Base-by-base conservation (phyloP, 2,113 vertebrate species). In the Potamarius usumacintae region DNA sequence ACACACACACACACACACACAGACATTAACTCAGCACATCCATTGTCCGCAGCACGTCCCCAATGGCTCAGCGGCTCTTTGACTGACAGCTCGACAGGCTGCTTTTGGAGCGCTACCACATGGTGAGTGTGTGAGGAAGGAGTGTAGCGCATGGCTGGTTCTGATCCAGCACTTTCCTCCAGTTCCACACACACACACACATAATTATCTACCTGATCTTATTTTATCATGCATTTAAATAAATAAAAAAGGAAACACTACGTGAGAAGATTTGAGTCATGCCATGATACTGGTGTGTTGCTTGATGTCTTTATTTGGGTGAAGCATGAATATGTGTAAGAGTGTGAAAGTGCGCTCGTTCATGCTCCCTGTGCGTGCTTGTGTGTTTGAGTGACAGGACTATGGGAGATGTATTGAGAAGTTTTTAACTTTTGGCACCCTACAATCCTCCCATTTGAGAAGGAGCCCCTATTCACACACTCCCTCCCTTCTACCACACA, bases 51-150 rank as follows among this genome's bases (percentile, higher is more conserved):
- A 79, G 90, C 88, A 86, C 89, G 89, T 94, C 93, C 88, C 92
- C 93, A 92, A 92, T 93, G 92, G 92, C 90, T 92, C 92, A 91
- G 90, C 90, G 93, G 90, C 91, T 91, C 91, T 58, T 88, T 94
- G 94, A 95, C 82, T 94, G 95, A 94, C 95, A 94, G 94, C 83
- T 90, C 76, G 89, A 92, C 92, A 84, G 90, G 92, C 89, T 84
- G 90, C 91, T 93, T 92, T 92, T 92, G 90, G 92, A 88, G 92
- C 87, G 89, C 89, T 87, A 90, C 93, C 93, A 92, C 93, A 94
- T 94, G 94, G 92, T 93, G 94, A 90, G 93, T 89, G 53, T 71
- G 82, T 94, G 90, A 94, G 93, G 92, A 85, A 91, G 83, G 85
- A 90, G 84, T 85, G 89, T 89, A 89, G 88, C 91, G 92, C 87